Base-by-base conservation (phyloP, 2,888 invertebrate genomes). In the Tribolium freemani region DNA sequence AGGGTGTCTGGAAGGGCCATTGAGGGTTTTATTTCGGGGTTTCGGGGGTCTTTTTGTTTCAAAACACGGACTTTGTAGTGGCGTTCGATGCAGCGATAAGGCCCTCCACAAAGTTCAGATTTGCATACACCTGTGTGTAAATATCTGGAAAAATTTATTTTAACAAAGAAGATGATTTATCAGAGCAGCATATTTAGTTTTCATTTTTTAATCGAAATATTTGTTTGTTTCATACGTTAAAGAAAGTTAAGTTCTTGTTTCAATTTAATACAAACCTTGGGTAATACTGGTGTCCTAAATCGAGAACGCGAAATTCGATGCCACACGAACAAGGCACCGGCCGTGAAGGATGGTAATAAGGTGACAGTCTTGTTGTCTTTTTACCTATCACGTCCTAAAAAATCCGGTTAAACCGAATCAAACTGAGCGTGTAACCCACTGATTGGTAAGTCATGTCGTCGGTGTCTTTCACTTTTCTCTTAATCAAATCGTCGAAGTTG, bases 11-110 rank as follows among this genome's bases (percentile, higher is more conserved):
- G 85, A 9, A 84, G 74, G 4, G 72, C 58, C 4, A 71, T 58
- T 0, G 76, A 73, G 13, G 66, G 76, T 21, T 77, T 80, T 8
- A 30, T 70, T 10, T 78, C 75, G 4, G 77, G 76, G 21, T 46
- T 63, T 72, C 73, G 50, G 48, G 72, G 72, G 45, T 72, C 74
- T 58, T 76, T 75, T 53, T 76, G 77, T 69, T 82, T 84, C 45
- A 87, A 75, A 10, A 86, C 84, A 48, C 75, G 77, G n/a, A 87
- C 79, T 67, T 81, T 81, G 74, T 86, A 85, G 45, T 80, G 78
- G 61, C 77, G 80, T 44, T 82, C 82, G 16, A 76, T 75, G 68
- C 86, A 87, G 11, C 75, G 75, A 69, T 81, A 79, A 9, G 75
- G 69, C 11, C 79, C 78, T 5, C 80, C 79, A 53, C 86, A 85